phyloP scores from a whole-genome alignment of 37 sponge, comb jelly and placozoan genomes.

The Sycon ciliatum region DNA sequence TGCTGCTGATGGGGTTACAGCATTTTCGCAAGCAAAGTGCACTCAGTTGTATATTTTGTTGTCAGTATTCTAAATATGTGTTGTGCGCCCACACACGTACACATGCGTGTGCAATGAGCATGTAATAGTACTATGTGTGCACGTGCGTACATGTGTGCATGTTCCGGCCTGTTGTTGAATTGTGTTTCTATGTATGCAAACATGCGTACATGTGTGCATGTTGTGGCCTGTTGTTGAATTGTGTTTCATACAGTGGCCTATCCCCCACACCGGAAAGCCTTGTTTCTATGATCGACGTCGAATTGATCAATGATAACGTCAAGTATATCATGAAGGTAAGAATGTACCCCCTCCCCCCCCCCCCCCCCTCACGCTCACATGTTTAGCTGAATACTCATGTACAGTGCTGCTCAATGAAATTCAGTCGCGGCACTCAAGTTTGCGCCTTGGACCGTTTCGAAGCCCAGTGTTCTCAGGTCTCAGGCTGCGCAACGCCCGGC shows the following conservation, averaged over 20 bases:
- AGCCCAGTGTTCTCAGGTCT: no score
- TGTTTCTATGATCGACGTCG: conserved; percentile 76
- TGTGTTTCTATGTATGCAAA: neutral
- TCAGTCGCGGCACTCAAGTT: no score
- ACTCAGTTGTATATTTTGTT: no score
- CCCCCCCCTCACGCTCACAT: no score
- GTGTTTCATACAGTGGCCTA: conserved; percentile 65
- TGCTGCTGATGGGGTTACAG: neutral
- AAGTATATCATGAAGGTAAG: conserved; percentile 59
- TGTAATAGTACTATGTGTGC: neutral
- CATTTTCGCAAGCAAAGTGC: no score
- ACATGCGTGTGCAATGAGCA: neutral
- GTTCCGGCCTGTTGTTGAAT: neutral
- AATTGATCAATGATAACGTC: conserved; percentile 67
- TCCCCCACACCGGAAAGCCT: conserved; percentile 80
- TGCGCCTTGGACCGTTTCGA: no score
- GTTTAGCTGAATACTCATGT: neutral
- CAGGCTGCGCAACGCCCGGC: no score
- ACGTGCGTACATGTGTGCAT: neutral
- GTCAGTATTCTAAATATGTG: no score
- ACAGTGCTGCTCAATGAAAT: no score
- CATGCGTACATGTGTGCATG: neutral
- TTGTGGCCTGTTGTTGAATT: neutral
- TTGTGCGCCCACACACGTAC: no score
- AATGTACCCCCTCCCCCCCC: no score